phyloP scores from a whole-genome alignment of 2,113 vertebrate species.

The Psittacara wagleri region DNA sequence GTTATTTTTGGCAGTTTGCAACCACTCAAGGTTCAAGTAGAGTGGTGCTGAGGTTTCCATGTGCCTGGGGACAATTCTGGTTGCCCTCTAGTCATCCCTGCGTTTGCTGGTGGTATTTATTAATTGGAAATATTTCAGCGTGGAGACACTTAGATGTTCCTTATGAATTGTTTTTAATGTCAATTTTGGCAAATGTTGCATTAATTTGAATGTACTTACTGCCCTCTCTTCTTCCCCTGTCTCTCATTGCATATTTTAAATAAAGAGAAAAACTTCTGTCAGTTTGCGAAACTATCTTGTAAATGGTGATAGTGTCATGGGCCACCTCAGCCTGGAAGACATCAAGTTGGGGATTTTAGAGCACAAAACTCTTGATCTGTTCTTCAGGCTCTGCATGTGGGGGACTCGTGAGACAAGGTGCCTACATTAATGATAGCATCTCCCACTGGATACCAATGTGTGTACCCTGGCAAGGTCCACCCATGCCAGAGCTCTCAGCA shows the following conservation, averaged over 20 bases:
- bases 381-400: not conserved
- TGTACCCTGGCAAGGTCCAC: not conserved
- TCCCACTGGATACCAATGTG: accelerated
- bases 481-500: not conserved
- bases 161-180: not conserved
- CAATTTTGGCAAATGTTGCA: not conserved
- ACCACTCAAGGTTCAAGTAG: not conserved
- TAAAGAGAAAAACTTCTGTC: not conserved
- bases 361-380: not conserved
- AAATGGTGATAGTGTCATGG: accelerated
- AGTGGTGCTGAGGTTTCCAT: not conserved
- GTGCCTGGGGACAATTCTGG: not conserved
- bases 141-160: not conserved
- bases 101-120: not conserved
- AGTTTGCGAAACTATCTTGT: not conserved
- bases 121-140: accelerated
- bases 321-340: not conserved
- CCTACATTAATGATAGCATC: not conserved
- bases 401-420: not conserved
- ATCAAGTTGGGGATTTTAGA: not conserved
- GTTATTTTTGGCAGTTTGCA: not conserved
- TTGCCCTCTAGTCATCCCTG: not conserved
- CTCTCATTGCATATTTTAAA: accelerated
- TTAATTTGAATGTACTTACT: not conserved
- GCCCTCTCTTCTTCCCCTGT: not conserved